Conservation (phyloP, 2,113 vertebrate genomes). For the Colaptes auratus region DNA sequence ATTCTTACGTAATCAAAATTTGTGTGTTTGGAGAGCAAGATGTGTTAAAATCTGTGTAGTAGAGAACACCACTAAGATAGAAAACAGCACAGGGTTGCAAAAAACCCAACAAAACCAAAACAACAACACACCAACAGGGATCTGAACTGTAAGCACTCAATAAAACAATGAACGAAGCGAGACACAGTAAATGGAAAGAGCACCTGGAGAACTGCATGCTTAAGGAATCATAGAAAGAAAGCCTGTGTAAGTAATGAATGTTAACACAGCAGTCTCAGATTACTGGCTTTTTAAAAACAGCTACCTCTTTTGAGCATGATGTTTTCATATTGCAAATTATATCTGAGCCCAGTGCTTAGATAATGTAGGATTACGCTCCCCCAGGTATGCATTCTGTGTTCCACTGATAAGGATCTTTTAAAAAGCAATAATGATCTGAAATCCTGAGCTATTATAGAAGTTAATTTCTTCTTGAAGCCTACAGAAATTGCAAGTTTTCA, state of each 20-base stretch:
- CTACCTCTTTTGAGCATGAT: not conserved
- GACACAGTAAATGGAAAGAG: slow-evolving; percentile 18
- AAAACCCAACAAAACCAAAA: not conserved
- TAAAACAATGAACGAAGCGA: slow-evolving; percentile 45
- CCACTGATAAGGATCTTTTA: not conserved
- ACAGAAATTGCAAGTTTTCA: not conserved
- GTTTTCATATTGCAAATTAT: not conserved
- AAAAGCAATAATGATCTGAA: not conserved
- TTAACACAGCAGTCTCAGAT: not conserved
- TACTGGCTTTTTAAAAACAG: not conserved
- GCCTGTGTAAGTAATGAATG: not conserved
- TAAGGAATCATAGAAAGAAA: slow-evolving; percentile 13
- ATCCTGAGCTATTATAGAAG: not conserved
- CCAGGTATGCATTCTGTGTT: not conserved
- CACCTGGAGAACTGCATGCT: not conserved
- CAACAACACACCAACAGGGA: not conserved
- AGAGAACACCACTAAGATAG: not conserved
- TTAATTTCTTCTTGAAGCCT: not conserved
- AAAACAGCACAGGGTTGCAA: not conserved
- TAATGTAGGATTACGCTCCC: not conserved
- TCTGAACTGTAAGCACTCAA: slow-evolving; percentile 10
- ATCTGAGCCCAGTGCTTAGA: not conserved
- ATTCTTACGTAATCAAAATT: not conserved
- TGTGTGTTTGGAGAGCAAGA: not conserved
- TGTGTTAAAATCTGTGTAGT: not conserved